Evolutionary conservation across 2,113 vertebrate genomes (phyloP), one percentile per base, ranked within the genome.

Genomic region (Aptenodytes forsteri): DNA sequence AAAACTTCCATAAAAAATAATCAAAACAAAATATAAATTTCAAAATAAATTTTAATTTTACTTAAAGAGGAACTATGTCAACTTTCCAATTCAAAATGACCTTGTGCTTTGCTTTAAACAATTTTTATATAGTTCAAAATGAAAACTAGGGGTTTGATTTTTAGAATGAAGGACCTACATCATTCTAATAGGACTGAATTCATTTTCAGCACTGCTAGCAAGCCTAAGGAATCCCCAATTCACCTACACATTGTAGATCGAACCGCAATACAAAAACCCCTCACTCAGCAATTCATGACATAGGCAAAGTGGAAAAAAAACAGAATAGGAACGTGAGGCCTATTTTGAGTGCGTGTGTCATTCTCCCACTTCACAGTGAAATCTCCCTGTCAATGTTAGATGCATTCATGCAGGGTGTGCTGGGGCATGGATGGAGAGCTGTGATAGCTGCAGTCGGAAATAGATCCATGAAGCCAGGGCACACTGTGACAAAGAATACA

Each of bases 361-460:
- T 62, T 77, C 17, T 87, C 36, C 26, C 20, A 3, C 27, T 20
- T 87, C 49, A 30, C 32, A 49, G 54, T 17, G 62, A 79, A 88
- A 61, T 52, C 7, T 16, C 34, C 5, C 25, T 26, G 18, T 22
- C 36, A 1, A 0, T 25, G 38, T 7, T 23, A 58, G 40, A 38
- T 4, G 7, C 11, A 50, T 27, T 25, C 16, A 5, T 22, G 50
- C 58, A 62, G 71, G 23, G 54, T 5, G 2, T 1, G 7, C 16
- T 69, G 52, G 21, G 11, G 22, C 34, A 59, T 59, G 34, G 6
- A 40, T 21, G 82, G 62, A 50, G 32, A 66, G 30, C 36, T 66
- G 56, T 15, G 42, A 44, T 34, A 52, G 21, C 2, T 92, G 34
- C 21, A 36, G 36, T 1, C 62, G 47, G 91, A 83, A 81, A 70